These are phyloP conservation scores for Mesochorus sp. DNA, from an alignment of 2,888 invertebrate genomes.

Conservation along the genomic window DNA sequence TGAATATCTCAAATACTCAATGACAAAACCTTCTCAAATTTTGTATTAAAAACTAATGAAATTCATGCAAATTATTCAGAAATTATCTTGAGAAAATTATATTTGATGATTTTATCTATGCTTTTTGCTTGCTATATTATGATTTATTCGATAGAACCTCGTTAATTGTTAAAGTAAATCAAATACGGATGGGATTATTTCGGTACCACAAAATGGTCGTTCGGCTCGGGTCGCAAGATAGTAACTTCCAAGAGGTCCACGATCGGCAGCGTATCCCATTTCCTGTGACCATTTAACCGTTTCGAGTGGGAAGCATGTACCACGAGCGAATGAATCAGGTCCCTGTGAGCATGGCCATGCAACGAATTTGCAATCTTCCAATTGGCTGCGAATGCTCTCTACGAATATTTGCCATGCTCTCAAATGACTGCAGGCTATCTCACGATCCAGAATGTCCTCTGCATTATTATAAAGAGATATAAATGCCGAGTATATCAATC, in stretches of 20 bases:
- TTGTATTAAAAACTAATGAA: too few species aligned
- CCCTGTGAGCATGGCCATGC: slow-evolving; percentile 84
- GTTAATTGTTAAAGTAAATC: neutral
- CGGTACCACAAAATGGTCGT: slow-evolving; percentile 84
- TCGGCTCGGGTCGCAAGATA: slow-evolving; percentile 83
- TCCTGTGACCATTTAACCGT: slow-evolving; percentile 76
- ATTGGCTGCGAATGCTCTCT: slow-evolving; percentile 82
- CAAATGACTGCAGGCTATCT: slow-evolving; percentile 85
- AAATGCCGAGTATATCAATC: neutral
- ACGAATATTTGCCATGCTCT: slow-evolving; percentile 84
- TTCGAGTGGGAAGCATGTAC: slow-evolving; percentile 83
- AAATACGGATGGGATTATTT: neutral
- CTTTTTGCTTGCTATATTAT: too few species aligned
- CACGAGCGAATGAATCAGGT: slow-evolving; percentile 82
- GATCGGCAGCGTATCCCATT: slow-evolving; percentile 77
- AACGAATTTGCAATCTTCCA: slow-evolving; percentile 82
- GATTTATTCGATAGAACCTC: neutral
- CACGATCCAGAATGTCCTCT: slow-evolving; percentile 82
- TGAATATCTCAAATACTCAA: too few species aligned
- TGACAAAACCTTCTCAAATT: too few species aligned
- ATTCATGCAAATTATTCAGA: too few species aligned
- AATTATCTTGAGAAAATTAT: too few species aligned
- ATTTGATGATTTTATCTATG: too few species aligned
- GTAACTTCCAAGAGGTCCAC: slow-evolving; percentile 82
- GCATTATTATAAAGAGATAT: slow-evolving; percentile 54